These are phyloP conservation scores for Drosophila ogumai DNA, from an alignment of 1,140 invertebrate genomes.

Conservation along the genomic window DNA sequence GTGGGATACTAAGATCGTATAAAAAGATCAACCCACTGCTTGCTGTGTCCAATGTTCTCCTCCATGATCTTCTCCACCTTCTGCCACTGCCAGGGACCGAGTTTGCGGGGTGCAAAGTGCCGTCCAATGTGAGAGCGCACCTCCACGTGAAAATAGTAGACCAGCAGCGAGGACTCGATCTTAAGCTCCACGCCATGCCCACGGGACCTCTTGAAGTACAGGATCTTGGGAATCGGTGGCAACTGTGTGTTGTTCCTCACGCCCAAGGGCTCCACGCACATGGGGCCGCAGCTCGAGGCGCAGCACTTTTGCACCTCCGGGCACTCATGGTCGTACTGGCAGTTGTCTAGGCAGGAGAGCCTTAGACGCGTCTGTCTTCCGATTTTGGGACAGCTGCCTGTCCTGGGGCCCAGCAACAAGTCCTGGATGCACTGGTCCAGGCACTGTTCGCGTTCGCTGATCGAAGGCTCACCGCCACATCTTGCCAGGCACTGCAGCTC, in stretches of 20 bases:
- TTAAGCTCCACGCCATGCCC: conserved; percentile 79
- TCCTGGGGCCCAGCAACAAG: conserved; percentile 57
- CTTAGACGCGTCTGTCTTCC: conserved; percentile 55
- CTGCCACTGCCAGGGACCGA: conserved; percentile 86
- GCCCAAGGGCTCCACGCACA: conserved; percentile 87
- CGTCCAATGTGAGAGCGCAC: conserved; percentile 87
- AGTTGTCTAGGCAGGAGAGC: conserved; percentile 87
- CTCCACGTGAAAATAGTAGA: conserved; percentile 85
- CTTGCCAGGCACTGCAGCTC: conserved; percentile 76
- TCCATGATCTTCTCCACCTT: conserved; percentile 78
- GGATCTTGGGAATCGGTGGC: conserved; percentile 76
- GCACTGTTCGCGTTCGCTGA: conserved; percentile 43
- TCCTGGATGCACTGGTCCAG: conserved; percentile 63
- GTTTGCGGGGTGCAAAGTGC: conserved; percentile 85
- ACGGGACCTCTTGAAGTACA: conserved; percentile 62
- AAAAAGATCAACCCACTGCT: conserved; percentile 47
- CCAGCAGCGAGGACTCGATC: conserved; percentile 71
- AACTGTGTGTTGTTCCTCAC: conserved; percentile 84
- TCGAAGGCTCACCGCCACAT: conserved; percentile 39
- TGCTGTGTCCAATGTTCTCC: conserved; percentile 57
- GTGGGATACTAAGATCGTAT: neutral
- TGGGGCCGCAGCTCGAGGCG: conserved; percentile 87
- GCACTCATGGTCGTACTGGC: conserved; percentile 88
- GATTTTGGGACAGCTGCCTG: conserved; percentile 64
- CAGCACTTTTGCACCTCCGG: conserved; percentile 88